These are phyloP conservation scores for Philaethria dido DNA, from an alignment of 2,888 invertebrate species.

Conservation along the genomic window DNA sequence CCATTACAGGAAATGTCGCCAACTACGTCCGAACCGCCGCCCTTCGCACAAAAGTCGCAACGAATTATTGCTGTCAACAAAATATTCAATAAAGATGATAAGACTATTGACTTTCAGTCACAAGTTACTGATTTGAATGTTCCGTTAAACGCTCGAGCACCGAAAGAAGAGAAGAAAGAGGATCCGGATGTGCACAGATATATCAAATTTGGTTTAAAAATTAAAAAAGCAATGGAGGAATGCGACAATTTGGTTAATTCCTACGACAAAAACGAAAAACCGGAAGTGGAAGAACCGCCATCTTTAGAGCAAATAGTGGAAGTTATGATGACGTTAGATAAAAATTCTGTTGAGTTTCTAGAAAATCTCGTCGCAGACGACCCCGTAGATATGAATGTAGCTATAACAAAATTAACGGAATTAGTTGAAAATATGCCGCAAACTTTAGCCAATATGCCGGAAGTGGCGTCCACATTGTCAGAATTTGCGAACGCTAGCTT, in stretches of 20 bases:
- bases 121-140: slow-evolving; percentile 57
- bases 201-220: slow-evolving; percentile 71
- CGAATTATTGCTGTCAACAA: slow-evolving; percentile 65
- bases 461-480: slow-evolving; percentile 67
- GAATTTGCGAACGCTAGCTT: slow-evolving; percentile 70
- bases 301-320: slow-evolving; percentile 74
- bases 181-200: slow-evolving; percentile 71
- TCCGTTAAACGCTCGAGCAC: slow-evolving; percentile 62
- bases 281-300: slow-evolving; percentile 53
- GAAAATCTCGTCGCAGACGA: slow-evolving; percentile 67
- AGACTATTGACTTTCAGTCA: slow-evolving; percentile 53
- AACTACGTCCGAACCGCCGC: slow-evolving; percentile 63
- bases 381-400: slow-evolving; percentile 56
- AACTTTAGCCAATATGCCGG: slow-evolving; percentile 76
- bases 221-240: slow-evolving; percentile 78
- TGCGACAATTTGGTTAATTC: slow-evolving; percentile 77
- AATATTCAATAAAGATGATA: slow-evolving; percentile 55
- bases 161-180: slow-evolving; percentile 43
- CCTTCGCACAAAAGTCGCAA: slow-evolving; percentile 66
- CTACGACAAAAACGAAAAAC: slow-evolving; percentile 59
- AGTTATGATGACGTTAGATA: slow-evolving; percentile 73
- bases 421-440: slow-evolving; percentile 76
- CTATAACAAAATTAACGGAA: slow-evolving; percentile 67
- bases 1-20: slow-evolving; percentile 77
- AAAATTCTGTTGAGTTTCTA: slow-evolving; percentile 67